Base-by-base conservation (phyloP, 1,140 invertebrate species). In the Papilio aristodemus region DNA sequence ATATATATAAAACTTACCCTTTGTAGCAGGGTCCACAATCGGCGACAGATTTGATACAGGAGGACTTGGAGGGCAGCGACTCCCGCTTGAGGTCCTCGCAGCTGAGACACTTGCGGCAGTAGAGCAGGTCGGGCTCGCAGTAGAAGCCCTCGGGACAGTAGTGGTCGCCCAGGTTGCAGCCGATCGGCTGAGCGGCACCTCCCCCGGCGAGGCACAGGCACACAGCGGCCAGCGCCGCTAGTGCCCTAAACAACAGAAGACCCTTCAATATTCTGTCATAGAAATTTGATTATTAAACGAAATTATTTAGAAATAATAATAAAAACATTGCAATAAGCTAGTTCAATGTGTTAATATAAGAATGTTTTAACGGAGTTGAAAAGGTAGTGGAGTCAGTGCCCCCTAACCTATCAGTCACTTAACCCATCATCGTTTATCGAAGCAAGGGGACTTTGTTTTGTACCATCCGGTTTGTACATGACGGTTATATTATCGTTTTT, bases 11-110 rank as follows among this genome's bases (percentile, higher is more conserved):
- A 36, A 72, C 80, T 81, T 67, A 89, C 87, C 80, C 79, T 63
- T 80, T 72, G 7, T 82, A 69, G 69, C 87, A 89, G 3, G 70
- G 54, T 41, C 87, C 87, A 66, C 87, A 89, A 0, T 81, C 73
- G 3, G 71, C 38, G 0, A 89, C 72, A 8, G 85, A 82, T 25
- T 77, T 84, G 36, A 86, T 79, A 50, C 87, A 89, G 0, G 17
- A 7, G 0, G 67, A 66, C 7, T 63, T 7, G 0, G 63, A 62
- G 3, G 36, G 37, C 0, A 76, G 72, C 4, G 79, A 70, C 10
- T 81, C 73, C 0, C 84, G 75, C 41, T 83, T 84, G 11, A 81
- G 69, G 8, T 83, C 71, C 7, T 76, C 73, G 60, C 88, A 90
- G 25, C 72, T 46, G 7, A 87, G 71, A 57, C 88, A 90, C n/a